Evolutionary conservation across 2,888 invertebrate genomes (phyloP), one percentile per base, ranked within the genome.

Genomic region (Myopa testacea): DNA sequence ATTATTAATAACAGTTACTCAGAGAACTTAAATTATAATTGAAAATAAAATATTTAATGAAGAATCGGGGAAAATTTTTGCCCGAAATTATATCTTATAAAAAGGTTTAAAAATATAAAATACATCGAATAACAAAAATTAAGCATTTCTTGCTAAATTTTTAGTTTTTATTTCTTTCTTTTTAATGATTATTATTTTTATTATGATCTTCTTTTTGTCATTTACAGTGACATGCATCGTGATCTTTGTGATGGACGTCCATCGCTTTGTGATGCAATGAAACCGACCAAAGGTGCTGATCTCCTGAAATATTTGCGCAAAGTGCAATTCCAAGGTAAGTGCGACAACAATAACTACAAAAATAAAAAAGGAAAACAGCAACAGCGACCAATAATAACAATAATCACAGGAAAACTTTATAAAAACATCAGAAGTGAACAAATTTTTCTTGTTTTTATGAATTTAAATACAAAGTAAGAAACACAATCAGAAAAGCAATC

Each of bases 241-340:
- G 93, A 95, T 38, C 90, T 95, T 45, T 98, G 98, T 86, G 92
- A 92, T 0, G 94, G 94, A 0, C 90, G 91, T 38, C 90, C 92
- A 1, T 96, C 96, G 0, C 90, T 98, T 2, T 98, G 98, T 87
- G 94, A 95, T 60, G 93, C 93, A 34, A 98, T 98, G 97, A 93
- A 93, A 82, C 97, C 97, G 0, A 95, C 95, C 19, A 95, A 96
- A 86, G 98, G 98, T 0, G 93, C 94, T 0, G 94, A 95, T 80
- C 92, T 98, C 72, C 92, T 97, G 50, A 92, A 94, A 81, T 97
- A 95, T 87, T 91, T 98, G 58, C 92, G 95, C 73, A 95, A 94
- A 87, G 97, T 98, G 38, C 92, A 94, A 86, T 98, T 98, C 86
- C 92, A 93, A 90, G 98, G 98, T 97, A 90, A 91, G 91, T 84